Percentiles rank a stretch among this genome's conserved stretches.
phyloP scores from a whole-genome alignment of 2,888 invertebrate species.

The Camponotus fellah region DNA sequence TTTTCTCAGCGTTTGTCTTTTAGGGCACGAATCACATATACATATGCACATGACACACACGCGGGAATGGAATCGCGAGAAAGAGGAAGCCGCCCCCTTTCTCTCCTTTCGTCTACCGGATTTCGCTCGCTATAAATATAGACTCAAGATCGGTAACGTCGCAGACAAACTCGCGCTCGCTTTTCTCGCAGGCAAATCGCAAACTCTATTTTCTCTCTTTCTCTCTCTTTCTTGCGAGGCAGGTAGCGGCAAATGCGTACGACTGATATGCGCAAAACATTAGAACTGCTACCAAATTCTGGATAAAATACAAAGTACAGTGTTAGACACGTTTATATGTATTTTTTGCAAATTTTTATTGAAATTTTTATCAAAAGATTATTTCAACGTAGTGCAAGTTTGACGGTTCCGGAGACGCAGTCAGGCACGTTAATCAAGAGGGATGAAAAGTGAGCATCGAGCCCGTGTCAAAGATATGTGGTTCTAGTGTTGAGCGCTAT shows the following conservation, averaged over 20 bases:
- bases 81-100: slow-evolving; percentile 47
- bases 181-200: slow-evolving; percentile 13
- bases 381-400: not conserved
- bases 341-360: not conserved
- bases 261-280: not conserved
- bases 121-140: slow-evolving; percentile 53
- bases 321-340: not conserved
- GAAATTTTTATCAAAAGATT: not conserved
- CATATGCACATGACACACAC: not conserved
- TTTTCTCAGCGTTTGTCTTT: slow-evolving; percentile 63
- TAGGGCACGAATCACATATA: slow-evolving; percentile 36
- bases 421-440: not conserved
- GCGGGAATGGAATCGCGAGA: slow-evolving; percentile 40
- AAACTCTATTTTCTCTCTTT: not conserved
- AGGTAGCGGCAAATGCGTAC: not conserved
- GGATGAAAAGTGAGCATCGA: not conserved
- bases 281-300: slow-evolving; percentile 6
- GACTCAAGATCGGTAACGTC: slow-evolving; percentile 39
- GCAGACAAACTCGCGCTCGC: slow-evolving; percentile 9
- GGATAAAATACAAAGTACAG: not conserved
- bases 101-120: slow-evolving; percentile 9
- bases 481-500: slow-evolving; percentile 25
- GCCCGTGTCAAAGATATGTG: not conserved
- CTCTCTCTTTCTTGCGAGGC: not conserved
- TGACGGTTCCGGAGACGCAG: not conserved